phyloP scores from a whole-genome alignment of 2,888 invertebrate species.

The Timema cristinae region DNA sequence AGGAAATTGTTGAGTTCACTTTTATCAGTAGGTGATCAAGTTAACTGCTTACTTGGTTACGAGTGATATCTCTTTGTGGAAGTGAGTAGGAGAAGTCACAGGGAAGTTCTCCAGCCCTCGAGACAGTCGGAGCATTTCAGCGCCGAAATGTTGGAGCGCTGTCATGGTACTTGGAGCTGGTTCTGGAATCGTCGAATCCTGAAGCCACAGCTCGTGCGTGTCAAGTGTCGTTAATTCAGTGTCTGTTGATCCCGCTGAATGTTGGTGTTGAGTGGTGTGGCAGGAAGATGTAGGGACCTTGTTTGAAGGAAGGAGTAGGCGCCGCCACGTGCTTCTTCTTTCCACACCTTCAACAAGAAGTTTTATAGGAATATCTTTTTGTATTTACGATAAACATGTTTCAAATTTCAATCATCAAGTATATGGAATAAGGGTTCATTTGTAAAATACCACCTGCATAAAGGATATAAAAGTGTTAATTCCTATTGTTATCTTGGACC shows the following conservation, averaged over 20 bases:
- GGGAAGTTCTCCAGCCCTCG: constrained; percentile 60
- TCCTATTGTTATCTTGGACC: no score
- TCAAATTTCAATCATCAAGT: no score
- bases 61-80: constrained; percentile 18
- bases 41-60: constrained; percentile 10
- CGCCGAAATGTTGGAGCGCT: constrained; percentile 79
- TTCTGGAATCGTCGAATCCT: constrained; percentile 58
- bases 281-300: constrained; percentile 31
- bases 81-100: constrained; percentile 36
- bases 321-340: constrained; percentile 74
- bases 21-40: no score
- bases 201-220: constrained; percentile 79
- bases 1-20: no score
- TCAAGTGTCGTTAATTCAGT: constrained; percentile 80
- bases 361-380: no score
- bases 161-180: constrained; percentile 79
- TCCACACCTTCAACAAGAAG: no score
- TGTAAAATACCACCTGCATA: no score
- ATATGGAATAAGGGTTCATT: no score
- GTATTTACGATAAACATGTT: no score
- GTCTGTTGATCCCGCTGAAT: constrained; percentile 59
- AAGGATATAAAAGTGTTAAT: no score
- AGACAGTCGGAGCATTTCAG: constrained; percentile 80
- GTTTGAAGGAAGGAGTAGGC: constrained; percentile 50
- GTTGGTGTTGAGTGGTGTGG: constrained; percentile 25